Evolutionary conservation across 2,797 vertebrate species (phyloP), one percentile per base, ranked within the genome.

Genomic region (Molossus alvarezi): DNA sequence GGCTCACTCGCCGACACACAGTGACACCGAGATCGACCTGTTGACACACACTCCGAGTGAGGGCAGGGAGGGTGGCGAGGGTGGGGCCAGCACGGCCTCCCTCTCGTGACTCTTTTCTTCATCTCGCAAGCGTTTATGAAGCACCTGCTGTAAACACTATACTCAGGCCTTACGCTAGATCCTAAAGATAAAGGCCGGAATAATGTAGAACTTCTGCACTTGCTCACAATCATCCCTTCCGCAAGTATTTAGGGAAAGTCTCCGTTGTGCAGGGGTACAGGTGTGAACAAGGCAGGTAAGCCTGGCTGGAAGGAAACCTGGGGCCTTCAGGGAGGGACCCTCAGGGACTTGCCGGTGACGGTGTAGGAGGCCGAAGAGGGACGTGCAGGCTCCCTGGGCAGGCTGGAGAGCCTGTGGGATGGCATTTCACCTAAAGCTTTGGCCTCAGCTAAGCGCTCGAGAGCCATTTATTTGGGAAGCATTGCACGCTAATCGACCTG

Each of bases 401-500:
- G 57, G 75, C 9, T 20, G 11, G 9, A 60, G 51, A 3, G 25
- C 20, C n/a, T 57, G 65, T 9, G 62, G 69, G 14, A 1, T 0
- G 2, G 41, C 17, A 0, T 15, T 29, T 27, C 9, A 51, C 58
- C 21, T 58, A 23, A 55, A 17, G 33, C 72, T 55, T 23, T 29
- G 75, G 67, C 41, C 27, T 25, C 10, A 41, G 45, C 51, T 12
- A 5, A 55, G 60, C 7, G n/a, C 23, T 3, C 5, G 29, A 3
- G 67, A 51, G 18, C 17, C 2, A 1, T 6, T 10, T 13, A 17
- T 20, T 3, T 0, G 55, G 65, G 77, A 62, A 33, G 80, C 21
- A 0, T 2, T 12, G 3, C 12, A 17, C 1, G 13, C 67, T 2
- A 0, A 37, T 25, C 1, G 0, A 37, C 13, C 0, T 6, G 0